Conservation (phyloP, 2,797 vertebrate species). For the Trichosurus vulpecula region DNA sequence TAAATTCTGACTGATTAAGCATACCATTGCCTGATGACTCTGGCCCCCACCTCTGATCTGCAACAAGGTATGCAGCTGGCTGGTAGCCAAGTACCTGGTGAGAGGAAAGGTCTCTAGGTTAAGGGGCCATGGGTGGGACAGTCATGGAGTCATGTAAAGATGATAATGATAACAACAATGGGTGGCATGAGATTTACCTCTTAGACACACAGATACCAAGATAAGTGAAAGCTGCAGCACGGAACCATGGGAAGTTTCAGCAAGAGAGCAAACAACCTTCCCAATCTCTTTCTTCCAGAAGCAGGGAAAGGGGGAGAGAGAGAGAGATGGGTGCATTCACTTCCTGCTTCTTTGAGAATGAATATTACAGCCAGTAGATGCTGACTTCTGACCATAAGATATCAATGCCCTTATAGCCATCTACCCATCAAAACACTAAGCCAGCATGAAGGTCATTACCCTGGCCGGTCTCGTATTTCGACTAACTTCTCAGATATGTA, state of each 20-base stretch:
- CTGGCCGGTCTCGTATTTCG: constrained; percentile 75
- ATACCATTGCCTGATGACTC: constrained; percentile 12
- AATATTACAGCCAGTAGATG: constrained; percentile 54
- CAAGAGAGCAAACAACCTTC: neutral
- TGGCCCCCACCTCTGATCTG: neutral
- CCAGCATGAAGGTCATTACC: constrained; percentile 84
- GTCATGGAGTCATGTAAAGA: neutral
- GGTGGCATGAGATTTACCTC: neutral
- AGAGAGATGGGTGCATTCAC: constrained; percentile 7
- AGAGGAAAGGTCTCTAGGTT: neutral
- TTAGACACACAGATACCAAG: neutral
- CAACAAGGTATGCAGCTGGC: accelerated
- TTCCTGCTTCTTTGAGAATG: constrained; percentile 70
- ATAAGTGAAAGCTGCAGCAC: neutral
- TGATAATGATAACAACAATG: neutral
- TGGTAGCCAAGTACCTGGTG: neutral
- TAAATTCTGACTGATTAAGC: constrained; percentile 51
- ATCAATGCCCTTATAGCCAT: constrained; percentile 45
- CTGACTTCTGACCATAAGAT: constrained; percentile 71
- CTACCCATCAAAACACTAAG: constrained; percentile 71
- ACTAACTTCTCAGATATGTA: constrained; percentile 83
- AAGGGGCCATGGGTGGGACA: neutral
- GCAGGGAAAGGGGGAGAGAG: constrained; percentile 3
- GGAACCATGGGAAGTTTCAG: neutral
- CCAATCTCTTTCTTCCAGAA: constrained; percentile 49